Percentiles rank a stretch among this genome's conserved stretches.
Conservation (phyloP, 2,888 invertebrate species). For the Pheosia tremula region DNA sequence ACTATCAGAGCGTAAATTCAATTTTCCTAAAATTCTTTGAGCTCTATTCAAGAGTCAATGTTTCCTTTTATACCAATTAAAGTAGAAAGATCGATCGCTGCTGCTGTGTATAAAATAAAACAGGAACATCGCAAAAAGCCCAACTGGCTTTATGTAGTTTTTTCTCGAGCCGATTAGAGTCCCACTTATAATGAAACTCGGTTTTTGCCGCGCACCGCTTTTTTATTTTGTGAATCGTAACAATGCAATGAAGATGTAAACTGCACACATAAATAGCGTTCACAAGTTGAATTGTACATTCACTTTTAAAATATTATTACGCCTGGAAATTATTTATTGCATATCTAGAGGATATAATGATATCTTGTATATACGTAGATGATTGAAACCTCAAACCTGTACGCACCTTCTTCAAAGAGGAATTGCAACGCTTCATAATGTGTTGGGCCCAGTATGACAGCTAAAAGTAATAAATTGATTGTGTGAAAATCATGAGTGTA, state of each 20-base stretch:
- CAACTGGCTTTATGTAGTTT: neutral
- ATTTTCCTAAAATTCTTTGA: neutral
- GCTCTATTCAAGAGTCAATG: neutral
- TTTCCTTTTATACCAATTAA: conserved; percentile 3
- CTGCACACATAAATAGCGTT: neutral
- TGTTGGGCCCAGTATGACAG: too few species aligned
- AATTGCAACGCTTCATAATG: too few species aligned
- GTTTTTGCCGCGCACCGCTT: neutral
- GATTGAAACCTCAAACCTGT: too few species aligned
- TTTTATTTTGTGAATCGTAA: conserved; percentile 3
- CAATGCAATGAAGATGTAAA: conserved; percentile 1
- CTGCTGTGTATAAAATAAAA: neutral
- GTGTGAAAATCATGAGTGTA: too few species aligned
- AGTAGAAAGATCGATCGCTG: conserved; percentile 1
- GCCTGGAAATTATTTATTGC: neutral
- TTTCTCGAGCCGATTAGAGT: neutral
- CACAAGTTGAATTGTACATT: neutral
- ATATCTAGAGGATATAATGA: neutral
- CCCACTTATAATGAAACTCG: neutral
- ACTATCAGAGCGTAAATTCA: conserved; percentile 1
- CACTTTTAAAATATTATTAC: neutral
- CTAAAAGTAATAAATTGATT: too few species aligned
- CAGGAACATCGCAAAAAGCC: neutral
- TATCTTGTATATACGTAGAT: too few species aligned
- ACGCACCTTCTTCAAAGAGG: too few species aligned